Evolutionary conservation across 2,113 vertebrate species (phyloP).

Genomic region (Nibea albiflora): DNA sequence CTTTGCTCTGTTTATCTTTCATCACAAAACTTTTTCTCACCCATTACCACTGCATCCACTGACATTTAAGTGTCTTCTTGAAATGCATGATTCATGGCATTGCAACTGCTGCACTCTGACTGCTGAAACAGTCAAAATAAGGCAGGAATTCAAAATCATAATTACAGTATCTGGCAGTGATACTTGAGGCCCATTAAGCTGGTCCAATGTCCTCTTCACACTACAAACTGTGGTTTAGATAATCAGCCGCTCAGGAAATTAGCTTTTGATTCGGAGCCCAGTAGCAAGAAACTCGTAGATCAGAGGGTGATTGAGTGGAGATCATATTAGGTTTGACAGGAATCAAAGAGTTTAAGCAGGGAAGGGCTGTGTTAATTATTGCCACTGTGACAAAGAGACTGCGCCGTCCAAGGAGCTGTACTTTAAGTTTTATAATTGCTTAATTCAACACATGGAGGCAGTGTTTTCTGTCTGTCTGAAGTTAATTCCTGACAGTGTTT

Average conservation of each 20-base stretch:
- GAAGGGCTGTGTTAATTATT: slow-evolving; percentile 24
- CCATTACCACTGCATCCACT: neutral
- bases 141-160: slow-evolving; percentile 27
- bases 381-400: neutral
- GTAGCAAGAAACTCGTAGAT: neutral
- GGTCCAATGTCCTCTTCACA: slow-evolving; percentile 2
- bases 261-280: slow-evolving; percentile 39
- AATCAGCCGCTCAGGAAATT: slow-evolving; percentile 28
- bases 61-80: slow-evolving; percentile 39
- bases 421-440: slow-evolving; percentile 19
- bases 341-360: neutral
- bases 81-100: slow-evolving; percentile 35
- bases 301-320: slow-evolving; percentile 19
- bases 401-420: neutral
- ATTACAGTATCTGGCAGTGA: slow-evolving; percentile 42
- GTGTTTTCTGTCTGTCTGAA: slow-evolving; percentile 6
- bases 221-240: slow-evolving; percentile 22
- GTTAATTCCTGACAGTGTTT: neutral
- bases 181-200: slow-evolving; percentile 22
- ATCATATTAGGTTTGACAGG: slow-evolving; percentile 17
- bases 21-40: neutral
- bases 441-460: slow-evolving; percentile 1
- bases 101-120: slow-evolving; percentile 21
- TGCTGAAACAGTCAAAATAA: slow-evolving; percentile 19
- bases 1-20: neutral